These are phyloP conservation scores for Danio aesculapii DNA, from an alignment of 2,797 vertebrate species.

Conservation along the genomic window DNA sequence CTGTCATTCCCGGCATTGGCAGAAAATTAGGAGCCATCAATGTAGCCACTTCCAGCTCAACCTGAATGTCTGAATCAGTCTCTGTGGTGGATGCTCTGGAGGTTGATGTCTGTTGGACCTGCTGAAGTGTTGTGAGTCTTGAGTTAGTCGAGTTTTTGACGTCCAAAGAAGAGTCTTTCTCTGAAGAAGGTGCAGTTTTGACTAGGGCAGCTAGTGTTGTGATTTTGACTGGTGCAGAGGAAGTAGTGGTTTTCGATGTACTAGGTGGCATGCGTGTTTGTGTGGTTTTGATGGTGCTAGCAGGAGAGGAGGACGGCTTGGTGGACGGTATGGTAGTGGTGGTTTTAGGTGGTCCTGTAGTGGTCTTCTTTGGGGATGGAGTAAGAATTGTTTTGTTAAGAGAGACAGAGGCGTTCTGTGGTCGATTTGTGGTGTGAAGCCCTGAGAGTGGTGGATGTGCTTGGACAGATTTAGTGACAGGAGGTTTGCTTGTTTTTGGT, in stretches of 20 bases:
- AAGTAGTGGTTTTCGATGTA: constrained; percentile 50
- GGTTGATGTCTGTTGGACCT: constrained; percentile 26
- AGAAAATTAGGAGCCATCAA: constrained; percentile 76
- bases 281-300: constrained; percentile 61
- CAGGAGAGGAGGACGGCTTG: constrained; percentile 39
- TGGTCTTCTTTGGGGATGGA: constrained; percentile 56
- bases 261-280: constrained; percentile 57
- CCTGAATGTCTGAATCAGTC: constrained; percentile 53
- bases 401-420: constrained; percentile 51
- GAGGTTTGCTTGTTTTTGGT: constrained; percentile 60
- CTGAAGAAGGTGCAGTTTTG: constrained; percentile 38
- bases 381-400: constrained; percentile 54
- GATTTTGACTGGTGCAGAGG: constrained; percentile 34
- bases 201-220: constrained; percentile 39
- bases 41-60: constrained; percentile 69
- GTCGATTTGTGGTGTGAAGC: constrained; percentile 57
- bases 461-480: constrained; percentile 48
- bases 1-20: constrained; percentile 79
- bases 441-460: constrained; percentile 63
- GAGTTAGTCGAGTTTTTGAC: constrained; percentile 59
- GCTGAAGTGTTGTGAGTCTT: constrained; percentile 42
- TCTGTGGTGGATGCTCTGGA: constrained; percentile 52
- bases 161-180: constrained; percentile 54
- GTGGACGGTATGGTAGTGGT: constrained; percentile 55
- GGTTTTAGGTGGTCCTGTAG: constrained; percentile 59